Conservation (phyloP, 2,797 vertebrate genomes). For the Lateolabrax maculatus region DNA sequence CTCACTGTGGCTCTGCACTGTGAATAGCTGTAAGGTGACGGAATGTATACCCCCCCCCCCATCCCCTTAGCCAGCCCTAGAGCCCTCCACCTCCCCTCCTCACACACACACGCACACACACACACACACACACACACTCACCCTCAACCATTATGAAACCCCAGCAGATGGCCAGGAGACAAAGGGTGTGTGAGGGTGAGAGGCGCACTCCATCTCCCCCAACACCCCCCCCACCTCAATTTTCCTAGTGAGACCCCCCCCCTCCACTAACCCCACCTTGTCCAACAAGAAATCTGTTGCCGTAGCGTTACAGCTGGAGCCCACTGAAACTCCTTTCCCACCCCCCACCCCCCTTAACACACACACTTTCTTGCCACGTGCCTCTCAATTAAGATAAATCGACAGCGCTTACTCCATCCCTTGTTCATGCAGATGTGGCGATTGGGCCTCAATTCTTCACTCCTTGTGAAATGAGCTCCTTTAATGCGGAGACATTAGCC, state of each 20-base stretch:
- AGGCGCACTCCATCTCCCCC: slow-evolving; percentile 35
- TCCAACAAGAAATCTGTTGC: slow-evolving; percentile 39
- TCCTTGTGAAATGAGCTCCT: slow-evolving; percentile 34
- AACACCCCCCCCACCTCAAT: slow-evolving; percentile 14
- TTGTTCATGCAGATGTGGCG: slow-evolving; percentile 56
- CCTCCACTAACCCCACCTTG: slow-evolving; percentile 21
- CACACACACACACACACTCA: slow-evolving; percentile 22
- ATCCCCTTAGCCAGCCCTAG: background rate
- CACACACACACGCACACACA: slow-evolving; percentile 6
- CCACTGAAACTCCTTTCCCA: slow-evolving; percentile 9
- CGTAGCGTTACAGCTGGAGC: slow-evolving; percentile 49
- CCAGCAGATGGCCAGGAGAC: slow-evolving; percentile 78
- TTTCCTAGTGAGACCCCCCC: slow-evolving; percentile 13
- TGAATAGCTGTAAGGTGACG: slow-evolving; percentile 66
- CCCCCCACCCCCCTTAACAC: background rate
- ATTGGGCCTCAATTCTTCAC: slow-evolving; percentile 47
- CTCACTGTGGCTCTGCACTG: slow-evolving; percentile 26
- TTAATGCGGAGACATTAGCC: slow-evolving; percentile 67
- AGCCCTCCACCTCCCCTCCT: slow-evolving; percentile 14
- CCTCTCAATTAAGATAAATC: slow-evolving; percentile 58
- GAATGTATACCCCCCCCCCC: slow-evolving; percentile 55
- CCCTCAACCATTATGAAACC: slow-evolving; percentile 62
- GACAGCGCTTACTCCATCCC: background rate
- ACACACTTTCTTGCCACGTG: slow-evolving; percentile 34
- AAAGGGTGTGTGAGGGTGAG: slow-evolving; percentile 72